Base-by-base conservation (phyloP, 2,113 vertebrate genomes). In the Erpornis zantholeuca region DNA sequence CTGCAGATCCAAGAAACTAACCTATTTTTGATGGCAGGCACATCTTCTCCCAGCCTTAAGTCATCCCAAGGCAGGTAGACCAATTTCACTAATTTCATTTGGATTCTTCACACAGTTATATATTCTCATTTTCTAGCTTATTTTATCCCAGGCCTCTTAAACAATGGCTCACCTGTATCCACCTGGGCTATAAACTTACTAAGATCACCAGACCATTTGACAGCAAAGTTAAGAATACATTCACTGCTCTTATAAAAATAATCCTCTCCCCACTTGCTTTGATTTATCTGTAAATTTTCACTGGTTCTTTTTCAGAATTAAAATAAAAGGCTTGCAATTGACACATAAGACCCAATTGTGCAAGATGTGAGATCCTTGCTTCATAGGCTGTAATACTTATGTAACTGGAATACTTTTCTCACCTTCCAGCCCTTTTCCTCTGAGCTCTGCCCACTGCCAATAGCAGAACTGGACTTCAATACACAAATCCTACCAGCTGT, bases 141-240 rank as follows among this genome's bases (percentile, higher is more conserved):
- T 82, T 79, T 92, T 45, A 80, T 35, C 36, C 29, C 44, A 90
- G 17, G 29, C 14, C 87, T 63, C 71, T 86, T 38, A 76, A 87
- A 52, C 15, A 68, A 44, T 20, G 24, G 53, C 25, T 93, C 25
- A 45, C n/a, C 24, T 25, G 5, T 68, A 29, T 31, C 56, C 36
- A 76, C 40, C 84, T 69, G 44, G 91, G 60, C 31, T 42, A 6
- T 33, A 44, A 87, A 49, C 10, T 47, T 56, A 6, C n/a, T 12
- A 28, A 76, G 24, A 31, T 68, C 35, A 78, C 10, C 18, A 87
- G 17, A 54, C 4, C 20, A 35, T 50, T 47, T 1, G 1, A 59
- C 40, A 89, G 29, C 6, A 5, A 56, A 86, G n/a, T 10, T 33
- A 21, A 70, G 54, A 92, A 77, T 12, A 35, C 6, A 29, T 18